A percentile compares a stretch with the other conserved stretches of the same genome.
These are phyloP conservation scores for Aplochiton taeniatus DNA, from an alignment of 2,797 vertebrate genomes.

Conservation along the genomic window DNA sequence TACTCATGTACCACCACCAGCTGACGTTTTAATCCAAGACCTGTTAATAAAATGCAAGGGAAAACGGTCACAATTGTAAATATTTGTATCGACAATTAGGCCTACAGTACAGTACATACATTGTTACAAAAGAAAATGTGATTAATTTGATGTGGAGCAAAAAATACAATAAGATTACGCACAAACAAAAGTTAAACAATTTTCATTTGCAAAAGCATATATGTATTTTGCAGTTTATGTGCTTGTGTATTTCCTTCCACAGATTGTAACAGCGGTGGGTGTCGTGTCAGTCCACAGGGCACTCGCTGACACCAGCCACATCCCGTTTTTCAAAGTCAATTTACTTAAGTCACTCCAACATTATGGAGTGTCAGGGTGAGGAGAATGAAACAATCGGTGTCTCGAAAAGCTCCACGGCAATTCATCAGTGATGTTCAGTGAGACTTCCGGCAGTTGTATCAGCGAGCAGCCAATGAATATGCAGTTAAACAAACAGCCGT, in stretches of 20 bases:
- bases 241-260: slow-evolving; percentile 12
- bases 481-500: slow-evolving; percentile 68
- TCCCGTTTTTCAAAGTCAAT: slow-evolving; percentile 54
- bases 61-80: slow-evolving; percentile 45
- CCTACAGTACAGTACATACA: slow-evolving; percentile 20
- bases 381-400: slow-evolving; percentile 42
- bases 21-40: slow-evolving; percentile 61
- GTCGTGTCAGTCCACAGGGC: slow-evolving; percentile 18
- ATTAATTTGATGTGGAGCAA: slow-evolving; percentile 14
- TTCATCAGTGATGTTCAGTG: slow-evolving; percentile 36
- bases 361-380: slow-evolving; percentile 14
- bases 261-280: slow-evolving; percentile 11
- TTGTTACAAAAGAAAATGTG: background rate
- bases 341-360: slow-evolving; percentile 26
- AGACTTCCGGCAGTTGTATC: slow-evolving; percentile 50
- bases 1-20: slow-evolving; percentile 33
- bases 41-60: slow-evolving; percentile 31
- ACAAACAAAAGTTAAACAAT: background rate
- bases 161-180: slow-evolving; percentile 12
- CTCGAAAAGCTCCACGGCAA: slow-evolving; percentile 28
- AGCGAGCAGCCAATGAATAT: slow-evolving; percentile 65
- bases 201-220: background rate
- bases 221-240: background rate
- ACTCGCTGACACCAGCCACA: slow-evolving; percentile 29
- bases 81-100: slow-evolving; percentile 32